Evolutionary conservation across 2,113 vertebrate genomes (phyloP).

Genomic region (Trachemys scripta): DNA sequence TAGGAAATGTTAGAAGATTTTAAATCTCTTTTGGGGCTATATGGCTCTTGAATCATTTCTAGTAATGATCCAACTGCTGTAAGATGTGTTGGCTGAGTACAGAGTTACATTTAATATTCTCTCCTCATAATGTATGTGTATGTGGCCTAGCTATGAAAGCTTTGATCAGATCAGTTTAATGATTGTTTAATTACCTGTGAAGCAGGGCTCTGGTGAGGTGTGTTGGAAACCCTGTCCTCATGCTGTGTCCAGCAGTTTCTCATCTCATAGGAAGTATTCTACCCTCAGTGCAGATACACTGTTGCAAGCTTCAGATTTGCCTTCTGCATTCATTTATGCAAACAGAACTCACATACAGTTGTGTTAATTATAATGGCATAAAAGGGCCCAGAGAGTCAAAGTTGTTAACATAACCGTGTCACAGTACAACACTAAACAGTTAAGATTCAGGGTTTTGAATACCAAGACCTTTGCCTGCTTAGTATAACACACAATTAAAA

Average conservation of each 20-base stretch:
- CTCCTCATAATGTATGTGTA: neutral
- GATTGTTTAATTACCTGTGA: neutral
- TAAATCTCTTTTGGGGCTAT: neutral
- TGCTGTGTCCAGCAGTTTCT: neutral
- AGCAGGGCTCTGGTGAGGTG: neutral
- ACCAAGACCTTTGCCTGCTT: neutral
- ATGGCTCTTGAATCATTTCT: neutral
- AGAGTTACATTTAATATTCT: neutral
- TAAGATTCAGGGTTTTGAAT: neutral
- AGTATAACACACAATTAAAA: neutral
- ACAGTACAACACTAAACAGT: neutral
- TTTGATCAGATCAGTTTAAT: neutral
- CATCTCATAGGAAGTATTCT: neutral
- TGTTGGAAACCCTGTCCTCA: neutral
- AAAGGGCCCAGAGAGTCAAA: neutral
- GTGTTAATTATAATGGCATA: neutral
- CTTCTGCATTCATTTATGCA: neutral
- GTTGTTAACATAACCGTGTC: neutral
- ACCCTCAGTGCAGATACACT: neutral
- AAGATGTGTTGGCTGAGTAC: neutral
- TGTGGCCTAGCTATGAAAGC: neutral
- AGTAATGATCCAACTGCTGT: neutral
- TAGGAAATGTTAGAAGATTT: neutral
- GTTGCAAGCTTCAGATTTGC: neutral
- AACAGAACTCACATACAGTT: neutral